Evolutionary conservation across 2,888 invertebrate genomes (phyloP), one percentile per base, ranked within the genome.

Genomic region (Ryuthela nishihirai): DNA sequence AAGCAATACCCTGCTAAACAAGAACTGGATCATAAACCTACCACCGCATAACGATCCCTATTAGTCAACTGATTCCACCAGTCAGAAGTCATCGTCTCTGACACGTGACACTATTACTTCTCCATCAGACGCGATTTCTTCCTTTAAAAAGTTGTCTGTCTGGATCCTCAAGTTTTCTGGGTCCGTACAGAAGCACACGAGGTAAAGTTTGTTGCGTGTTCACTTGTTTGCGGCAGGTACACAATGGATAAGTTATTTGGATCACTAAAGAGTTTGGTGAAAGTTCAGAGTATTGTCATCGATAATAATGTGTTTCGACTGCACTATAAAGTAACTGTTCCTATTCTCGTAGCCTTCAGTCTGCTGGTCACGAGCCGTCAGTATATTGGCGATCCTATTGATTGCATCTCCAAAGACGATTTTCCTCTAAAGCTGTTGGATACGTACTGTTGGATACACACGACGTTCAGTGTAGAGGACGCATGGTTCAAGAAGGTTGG

Each of bases 391-490:
- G 65, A 66, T 24, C 66, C 66, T 12, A 66, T 66, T 17, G 54
- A 61, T 35, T 66, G 66, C 54, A 66, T 66, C 12, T 64, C 66
- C 5, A 64, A 55, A 71, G 75, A 75, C n/a, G 89, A 89, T 70
- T 88, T 91, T 65, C 65, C 65, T 9, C 29, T 10, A 29, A 49
- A 49, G 15, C 46, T 67, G 26, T 40, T 67, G 23, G 62, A 93
- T 77, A 93, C 93, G 35, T 93, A 87, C 76, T 93, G 93, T 76
- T 93, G 93, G 93, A 92, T 93, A 70, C 92, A 92, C 77, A 90
- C 91, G 68, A 93, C 93, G 46, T 93, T 91, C 75, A 88, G 89
- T 45, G 82, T 93, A 65, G 87, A 85, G 73, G 84, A 85, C 67
- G 87, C 88, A 70, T 88, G 88, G 76, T 80, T 82, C 69, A 88